Evolutionary conservation across 35 echinoderm and acorn worm genomes (phyloP), one percentile per base, ranked within the genome.

Genomic region (Apostichopus japonicus): DNA sequence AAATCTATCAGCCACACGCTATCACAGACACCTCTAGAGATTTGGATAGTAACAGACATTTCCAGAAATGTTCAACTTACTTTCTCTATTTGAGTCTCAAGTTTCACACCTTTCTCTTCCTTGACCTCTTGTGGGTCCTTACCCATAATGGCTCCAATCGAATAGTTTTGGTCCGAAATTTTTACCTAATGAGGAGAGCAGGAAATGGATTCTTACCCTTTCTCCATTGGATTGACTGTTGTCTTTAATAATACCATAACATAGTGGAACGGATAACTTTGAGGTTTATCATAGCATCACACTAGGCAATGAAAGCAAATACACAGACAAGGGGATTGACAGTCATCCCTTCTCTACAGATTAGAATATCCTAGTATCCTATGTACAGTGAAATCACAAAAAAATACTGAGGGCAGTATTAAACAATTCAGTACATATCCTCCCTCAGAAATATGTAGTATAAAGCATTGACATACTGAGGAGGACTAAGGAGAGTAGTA

Each of bases 121-220:
- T 98, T 98, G 55, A 98, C 94, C n/a, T 98, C 97, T 22, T 88
- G 19, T 3, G 94, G 97, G 93, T 94, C 91, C 94, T 94, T 95
- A 19, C 97, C 97, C 90, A 96, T 96, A 8, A 98, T 86, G 4
- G 97, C 94, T 78, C 93, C 95, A 76, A 98, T 84, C 15, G 97
- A 98, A 91, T 98, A 98, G 90, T 92, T 96, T 91, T 96, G 97
- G 77, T 98, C 97, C 57, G 97, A 94, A 56, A 98, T 98, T 94
- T 98, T 98, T 54, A 98, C 93, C 97, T 98, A 44, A 54, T 52
- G 24, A 54, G 88, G 73, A 90, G 56, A 90, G 88, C 88, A 90
- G 4, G 56, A 78, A 59, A 67, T 71, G 6, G 58, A 63, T 54
- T 33, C 44, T 82, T 75, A 75, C n/a, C 71, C 71, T 75, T 75